Conservation (phyloP, 2,888 invertebrate genomes). For the Mythimna impura region DNA sequence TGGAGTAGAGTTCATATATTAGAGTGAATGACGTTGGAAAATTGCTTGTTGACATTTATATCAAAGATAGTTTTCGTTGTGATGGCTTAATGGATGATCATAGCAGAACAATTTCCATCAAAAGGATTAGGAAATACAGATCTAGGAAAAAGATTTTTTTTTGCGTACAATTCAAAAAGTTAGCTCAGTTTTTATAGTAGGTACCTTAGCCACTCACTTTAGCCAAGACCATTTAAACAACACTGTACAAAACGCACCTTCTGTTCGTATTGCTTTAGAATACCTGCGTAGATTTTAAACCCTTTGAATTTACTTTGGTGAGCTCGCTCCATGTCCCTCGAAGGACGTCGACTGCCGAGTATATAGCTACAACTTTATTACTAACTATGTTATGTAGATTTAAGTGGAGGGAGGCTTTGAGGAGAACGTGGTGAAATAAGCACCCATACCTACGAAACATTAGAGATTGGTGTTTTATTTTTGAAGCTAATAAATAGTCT, state of each 20-base stretch:
- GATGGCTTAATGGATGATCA: too few species aligned
- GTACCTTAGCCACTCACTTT: too few species aligned
- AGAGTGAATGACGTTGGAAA: too few species aligned
- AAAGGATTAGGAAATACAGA: too few species aligned
- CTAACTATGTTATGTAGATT: constrained; percentile 50
- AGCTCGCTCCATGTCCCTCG: constrained; percentile 51
- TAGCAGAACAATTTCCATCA: too few species aligned
- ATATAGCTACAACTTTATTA: constrained; percentile 68
- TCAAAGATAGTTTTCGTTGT: too few species aligned
- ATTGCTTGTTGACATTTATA: too few species aligned
- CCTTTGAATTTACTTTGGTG: constrained; percentile 62
- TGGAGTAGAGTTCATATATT: too few species aligned
- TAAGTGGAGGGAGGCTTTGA: constrained; percentile 20
- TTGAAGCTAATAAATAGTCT: background rate
- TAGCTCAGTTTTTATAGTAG: too few species aligned
- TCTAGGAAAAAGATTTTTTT: too few species aligned
- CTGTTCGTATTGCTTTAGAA: constrained; percentile 39
- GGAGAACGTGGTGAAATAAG: constrained; percentile 16
- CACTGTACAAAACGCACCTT: constrained; percentile 27
- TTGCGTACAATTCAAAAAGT: too few species aligned
- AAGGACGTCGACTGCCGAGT: constrained; percentile 49
- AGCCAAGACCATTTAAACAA: background rate
- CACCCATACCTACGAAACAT: background rate
- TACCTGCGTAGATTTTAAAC: constrained; percentile 60
- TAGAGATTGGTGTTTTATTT: background rate